Base-by-base conservation (phyloP, 2,888 invertebrate species). In the Harpagoxenus sublaevis region DNA sequence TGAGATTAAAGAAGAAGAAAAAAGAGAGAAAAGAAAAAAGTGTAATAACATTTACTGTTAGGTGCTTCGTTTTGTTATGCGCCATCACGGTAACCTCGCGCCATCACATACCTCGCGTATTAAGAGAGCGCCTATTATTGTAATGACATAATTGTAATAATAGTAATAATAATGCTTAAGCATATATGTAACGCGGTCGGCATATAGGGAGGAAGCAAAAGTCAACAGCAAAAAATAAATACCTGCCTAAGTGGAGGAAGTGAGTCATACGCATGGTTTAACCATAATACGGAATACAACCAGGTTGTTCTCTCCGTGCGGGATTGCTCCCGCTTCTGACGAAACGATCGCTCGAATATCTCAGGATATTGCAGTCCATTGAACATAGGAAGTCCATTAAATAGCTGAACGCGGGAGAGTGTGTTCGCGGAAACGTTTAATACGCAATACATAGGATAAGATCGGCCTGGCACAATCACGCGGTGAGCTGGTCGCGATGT, bases 121-220 rank as follows among this genome's bases (percentile, higher is more conserved):
- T 60, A 70, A 84, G 51, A 71, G 66, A 79, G 39, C 23, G 31
- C 45, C 57, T 68, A 70, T 84, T 84, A 68, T 42, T 63, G 62
- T 88, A 89, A 89, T 83, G 85, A 81, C 60, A 63, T 87, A 86
- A 90, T 90, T 84, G 83, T 78, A 78, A 85, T 74, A 84, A 77
- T 73, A 62, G 12, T 63, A 35, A 84, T 71, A 82, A 77, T 74
- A 66, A 51, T 42, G 53, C 60, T 73, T 31, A 42, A 73, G 51
- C 57, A 68, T 45, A 28, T 23, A n/a, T 60, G 28, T 63, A 70
- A 74, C 83, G 71, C 62, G 45, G 60, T 31, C 53, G 45, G 51
- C 18, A 9, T 23, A 53, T 23, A 53, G 71, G 35, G 78, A 83
- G 62, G 79, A 68, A 81, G 70, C 39, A 63, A 63, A 71, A 84